Base-by-base conservation (phyloP, 2,888 invertebrate species). In the Lysandra bellargus region DNA sequence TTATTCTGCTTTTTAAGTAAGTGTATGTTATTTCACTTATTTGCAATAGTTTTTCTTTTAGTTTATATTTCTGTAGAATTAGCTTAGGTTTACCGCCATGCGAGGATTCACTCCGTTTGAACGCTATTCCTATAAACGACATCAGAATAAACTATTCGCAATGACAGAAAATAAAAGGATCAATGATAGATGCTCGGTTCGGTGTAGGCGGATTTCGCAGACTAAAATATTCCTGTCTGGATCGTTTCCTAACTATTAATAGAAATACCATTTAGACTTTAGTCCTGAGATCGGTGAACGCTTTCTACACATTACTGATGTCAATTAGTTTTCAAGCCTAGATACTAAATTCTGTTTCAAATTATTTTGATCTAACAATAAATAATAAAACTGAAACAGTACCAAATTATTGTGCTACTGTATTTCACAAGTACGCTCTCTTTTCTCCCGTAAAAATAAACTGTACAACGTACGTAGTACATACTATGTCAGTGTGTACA, bases 191-290 rank as follows among this genome's bases (percentile, higher is more conserved):
- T 79, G 30, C 7, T 17, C 72, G 33, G 77, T 64, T 61, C 80
- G 61, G 74, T 78, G 79, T 75, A 79, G 80, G 79, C 80, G 79
- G 79, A 78, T 4, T 79, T 80, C 73, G 69, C 75, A 73, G 73
- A 80, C 80, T 69, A 72, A 80, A 80, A 80, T 80, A 80, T 49
- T 78, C 49, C 53, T 30, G 80, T 80, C 79, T 79, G 80, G 30
- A 37, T 77, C 75, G 75, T 75, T 75, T 75, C 53, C 57, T 14
- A 17, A 49, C 76, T 76, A 76, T 37, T 76, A 76, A 76, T 76
- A 76, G 76, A 76, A 76, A 76, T 76, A 57, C 57, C 76, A 17
- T 53, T 76, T 33, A 49, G 49, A 49, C 49, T 49, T 49, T 49
- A 30, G 57, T 76, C 76, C 53, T 12, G 76, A 76, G 76, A 76